Evolutionary conservation across 1,140 invertebrate species (phyloP), one percentile per base, ranked within the genome.

Genomic region (Pogonognathellus flavescens): DNA sequence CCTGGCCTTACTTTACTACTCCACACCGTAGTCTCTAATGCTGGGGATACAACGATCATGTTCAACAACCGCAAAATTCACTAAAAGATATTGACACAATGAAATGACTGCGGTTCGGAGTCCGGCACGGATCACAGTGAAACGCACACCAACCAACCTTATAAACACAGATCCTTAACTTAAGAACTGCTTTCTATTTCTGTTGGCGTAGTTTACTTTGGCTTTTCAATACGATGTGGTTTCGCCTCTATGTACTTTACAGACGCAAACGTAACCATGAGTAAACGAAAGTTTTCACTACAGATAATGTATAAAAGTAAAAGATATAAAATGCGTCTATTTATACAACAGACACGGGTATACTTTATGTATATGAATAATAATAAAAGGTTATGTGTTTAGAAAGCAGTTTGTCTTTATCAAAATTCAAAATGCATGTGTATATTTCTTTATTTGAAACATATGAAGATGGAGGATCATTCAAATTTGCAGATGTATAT

Each of bases 31-130:
- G 62, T 25, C 62, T 66, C 62, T 16, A 41, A 41, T 41, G 20
- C 62, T 31, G 14, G n/a, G 41, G 70, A 76, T 50, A 49, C 70
- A 50, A 50, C 70, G 70, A 76, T 76, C 70, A 76, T 76, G 70
- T 76, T 76, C 70, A 76, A 76, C 70, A 76, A 76, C 70, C 70
- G 70, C 70, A 76, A 76, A 76, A 76, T 76, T 76, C 70, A 76
- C 70, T 76, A 76, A 76, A 76, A 76, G 70, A 76, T 76, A 76
- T 76, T 76, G 70, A 76, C 70, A 76, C 70, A 76, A 76, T 76
- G 70, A 76, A 76, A 76, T 76, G 70, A 76, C 31, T 76, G 62
- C 22, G 62, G 62, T 70, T 14, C 22, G 14, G 20, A 13, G 22
- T 70, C 41, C 70, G 16, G 70, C 70, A 76, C 70, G 62, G 25